Conservation (phyloP, 2,888 invertebrate species). For the Cantharis rustica region DNA sequence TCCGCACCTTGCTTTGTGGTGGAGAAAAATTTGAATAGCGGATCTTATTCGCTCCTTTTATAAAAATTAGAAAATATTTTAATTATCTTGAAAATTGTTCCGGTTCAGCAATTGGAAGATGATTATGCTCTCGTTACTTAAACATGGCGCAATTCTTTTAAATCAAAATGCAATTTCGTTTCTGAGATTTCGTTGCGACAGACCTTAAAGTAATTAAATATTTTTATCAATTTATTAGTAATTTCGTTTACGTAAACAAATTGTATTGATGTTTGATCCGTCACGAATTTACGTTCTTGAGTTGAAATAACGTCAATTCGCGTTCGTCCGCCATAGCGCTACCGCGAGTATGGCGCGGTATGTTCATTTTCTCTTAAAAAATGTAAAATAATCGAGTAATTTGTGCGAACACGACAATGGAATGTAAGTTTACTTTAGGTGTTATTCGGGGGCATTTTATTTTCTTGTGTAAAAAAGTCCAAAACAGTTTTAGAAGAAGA, state of each 20-base stretch:
- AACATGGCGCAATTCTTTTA: not conserved
- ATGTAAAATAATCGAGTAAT: not conserved
- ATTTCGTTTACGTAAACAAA: not conserved
- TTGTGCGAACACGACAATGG: not conserved
- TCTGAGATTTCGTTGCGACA: not conserved
- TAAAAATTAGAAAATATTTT: not conserved
- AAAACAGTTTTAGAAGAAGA: not conserved
- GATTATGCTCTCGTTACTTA: not conserved
- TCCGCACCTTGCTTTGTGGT: not conserved
- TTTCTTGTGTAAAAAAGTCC: not conserved
- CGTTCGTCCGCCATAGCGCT: conserved; percentile 38
- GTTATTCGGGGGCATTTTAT: not conserved
- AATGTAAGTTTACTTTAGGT: not conserved
- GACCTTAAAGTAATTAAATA: not conserved
- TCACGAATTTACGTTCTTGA: not conserved
- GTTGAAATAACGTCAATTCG: not conserved
- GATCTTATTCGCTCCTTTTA: not conserved
- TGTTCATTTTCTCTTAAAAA: conserved; percentile 5
- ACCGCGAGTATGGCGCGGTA: conserved; percentile 35
- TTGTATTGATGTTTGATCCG: not conserved
- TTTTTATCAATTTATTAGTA: not conserved
- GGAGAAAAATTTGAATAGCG: not conserved
- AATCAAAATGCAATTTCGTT: not conserved
- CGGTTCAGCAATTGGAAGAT: not conserved
- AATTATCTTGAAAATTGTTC: not conserved